Evolutionary conservation across 35 echinoderm and acorn worm species (phyloP).

Genomic region (Ptychodera flava): DNA sequence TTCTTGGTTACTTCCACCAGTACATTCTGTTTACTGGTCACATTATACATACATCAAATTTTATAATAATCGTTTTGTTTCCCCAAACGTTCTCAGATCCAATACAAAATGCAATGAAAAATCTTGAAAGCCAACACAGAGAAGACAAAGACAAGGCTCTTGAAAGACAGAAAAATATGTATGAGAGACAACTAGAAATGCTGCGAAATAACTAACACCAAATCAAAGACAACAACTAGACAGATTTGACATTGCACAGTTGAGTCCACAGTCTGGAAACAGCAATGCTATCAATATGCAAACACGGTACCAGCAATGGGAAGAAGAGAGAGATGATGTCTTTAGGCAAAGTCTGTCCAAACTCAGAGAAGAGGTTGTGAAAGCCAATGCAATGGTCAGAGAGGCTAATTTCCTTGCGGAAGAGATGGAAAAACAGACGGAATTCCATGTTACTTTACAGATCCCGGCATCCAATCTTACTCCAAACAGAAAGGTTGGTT

Average conservation of each 20-base stretch:
- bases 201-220: slow-evolving; percentile 75
- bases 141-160: slow-evolving; percentile 98
- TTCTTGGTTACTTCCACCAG: too few species aligned
- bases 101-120: slow-evolving; percentile 86
- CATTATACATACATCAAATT: too few species aligned
- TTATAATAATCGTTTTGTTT: too few species aligned
- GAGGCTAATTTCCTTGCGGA: slow-evolving; percentile 93
- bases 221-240: slow-evolving; percentile 2
- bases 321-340: slow-evolving; percentile 70
- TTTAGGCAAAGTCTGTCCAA: slow-evolving; percentile 75
- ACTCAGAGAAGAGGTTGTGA: slow-evolving; percentile 83
- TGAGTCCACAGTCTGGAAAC: background rate
- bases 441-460: slow-evolving; percentile 91
- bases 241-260: background rate
- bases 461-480: slow-evolving; percentile 93
- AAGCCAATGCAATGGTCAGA: slow-evolving; percentile 80
- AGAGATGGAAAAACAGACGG: slow-evolving; percentile 91
- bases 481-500: slow-evolving; percentile 89
- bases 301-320: slow-evolving; percentile 36
- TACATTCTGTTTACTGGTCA: too few species aligned
- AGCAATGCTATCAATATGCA: slow-evolving; percentile 11
- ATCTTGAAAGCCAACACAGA: slow-evolving; percentile 82
- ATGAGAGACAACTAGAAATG: slow-evolving; percentile 73
- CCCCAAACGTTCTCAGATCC: slow-evolving; percentile 80
- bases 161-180: slow-evolving; percentile 69